Percentiles rank a stretch among this genome's conserved stretches.
Evolutionary conservation across 1,140 invertebrate species (phyloP).

Genomic region (Triops cancriformis): DNA sequence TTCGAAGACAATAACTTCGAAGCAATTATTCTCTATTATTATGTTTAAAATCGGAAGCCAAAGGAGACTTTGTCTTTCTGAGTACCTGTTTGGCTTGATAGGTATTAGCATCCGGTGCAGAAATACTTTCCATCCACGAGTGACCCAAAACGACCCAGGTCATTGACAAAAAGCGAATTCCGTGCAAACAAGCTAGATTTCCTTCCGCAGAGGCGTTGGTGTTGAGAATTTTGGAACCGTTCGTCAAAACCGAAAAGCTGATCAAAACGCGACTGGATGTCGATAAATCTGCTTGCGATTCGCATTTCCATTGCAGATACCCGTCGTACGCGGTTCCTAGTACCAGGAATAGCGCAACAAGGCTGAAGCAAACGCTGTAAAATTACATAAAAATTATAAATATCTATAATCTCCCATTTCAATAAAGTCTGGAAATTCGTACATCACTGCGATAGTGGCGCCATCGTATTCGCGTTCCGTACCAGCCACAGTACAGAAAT

Average conservation of each 20-base stretch:
- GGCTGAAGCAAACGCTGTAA: neutral
- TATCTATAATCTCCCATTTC: too few relatives aligned
- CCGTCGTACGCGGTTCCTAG: conserved; percentile 16
- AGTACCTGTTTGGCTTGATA: neutral
- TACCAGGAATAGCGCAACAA: neutral
- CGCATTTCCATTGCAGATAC: neutral
- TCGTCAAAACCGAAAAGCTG: conserved; percentile 36
- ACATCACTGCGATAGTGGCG: conserved; percentile 18
- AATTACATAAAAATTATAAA: neutral
- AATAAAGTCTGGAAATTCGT: too few relatives aligned
- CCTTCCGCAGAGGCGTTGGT: conserved; percentile 48
- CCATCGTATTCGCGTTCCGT: neutral
- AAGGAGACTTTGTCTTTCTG: neutral
- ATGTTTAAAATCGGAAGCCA: too few relatives aligned
- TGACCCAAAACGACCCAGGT: conserved; percentile 88
- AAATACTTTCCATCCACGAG: conserved; percentile 66
- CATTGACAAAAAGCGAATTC: conserved; percentile 71
- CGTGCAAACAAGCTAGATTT: conserved; percentile 64
- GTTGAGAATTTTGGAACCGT: conserved; percentile 38
- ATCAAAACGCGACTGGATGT: conserved; percentile 26
- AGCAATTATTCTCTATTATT: too few relatives aligned
- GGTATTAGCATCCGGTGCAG: neutral
- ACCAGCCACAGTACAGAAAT: conserved; percentile 16
- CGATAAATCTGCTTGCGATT: too few relatives aligned
- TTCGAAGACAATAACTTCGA: too few relatives aligned